Evolutionary conservation across 2,797 vertebrate genomes (phyloP), one percentile per base, ranked within the genome.

Genomic region (Tenualosa thibaudeaui): DNA sequence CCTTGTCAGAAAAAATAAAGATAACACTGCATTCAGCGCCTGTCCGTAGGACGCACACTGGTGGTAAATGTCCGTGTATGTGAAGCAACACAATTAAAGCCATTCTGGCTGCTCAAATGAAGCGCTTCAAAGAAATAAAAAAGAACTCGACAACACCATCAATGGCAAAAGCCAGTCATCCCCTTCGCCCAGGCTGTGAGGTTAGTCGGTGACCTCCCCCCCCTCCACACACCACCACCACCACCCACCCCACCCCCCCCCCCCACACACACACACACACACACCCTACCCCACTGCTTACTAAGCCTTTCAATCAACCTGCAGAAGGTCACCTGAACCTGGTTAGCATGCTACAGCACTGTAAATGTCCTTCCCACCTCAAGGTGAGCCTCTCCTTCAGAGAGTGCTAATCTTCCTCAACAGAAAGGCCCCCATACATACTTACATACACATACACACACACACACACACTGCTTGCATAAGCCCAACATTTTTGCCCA

Each of bases 51-150:
- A 86, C 87, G 84, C 6, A 83, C 46, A 88, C 85, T 78, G 58
- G 82, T 78, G 58, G 82, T 68, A 89, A 78, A 89, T 71, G 65
- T 56, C 75, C 37, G 68, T 83, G 43, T 84, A 22, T 50, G 62
- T 22, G 71, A 78, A 85, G 88, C 71, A 81, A 86, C 24, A 87
- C 83, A 86, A 87, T 84, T 88, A 84, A 81, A 84, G 26, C 81
- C 51, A 83, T 86, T 85, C 68, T 86, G 40, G 24, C 8, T 81
- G 51, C 82, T 85, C n/a, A 86, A 84, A 81, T 46, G 71, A 60
- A 85, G 22, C 43, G 37, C 81, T 82, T 81, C 54, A 82, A 82
- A 81, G 58, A 62, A 86, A 65, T 54, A 87, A 62, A 51, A 85
- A 26, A 43, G 7, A 62, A 24, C 8, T 6, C 17, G 19, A 78